Evolutionary conservation across 2,113 vertebrate genomes (phyloP), one percentile per base, ranked within the genome.

Genomic region (Dolichallabes microphthalmus): DNA sequence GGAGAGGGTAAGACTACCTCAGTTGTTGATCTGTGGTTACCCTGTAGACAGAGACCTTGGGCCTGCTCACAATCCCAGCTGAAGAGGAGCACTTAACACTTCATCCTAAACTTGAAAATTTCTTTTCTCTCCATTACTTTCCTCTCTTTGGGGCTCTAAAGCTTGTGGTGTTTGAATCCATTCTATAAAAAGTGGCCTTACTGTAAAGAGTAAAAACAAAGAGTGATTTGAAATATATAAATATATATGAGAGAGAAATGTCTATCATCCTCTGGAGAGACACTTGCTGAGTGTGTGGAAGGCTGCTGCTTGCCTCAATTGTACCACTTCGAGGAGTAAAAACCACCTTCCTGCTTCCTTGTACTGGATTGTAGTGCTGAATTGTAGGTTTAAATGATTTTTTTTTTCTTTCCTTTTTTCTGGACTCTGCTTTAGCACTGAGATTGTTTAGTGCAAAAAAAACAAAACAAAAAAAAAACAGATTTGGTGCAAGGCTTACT

Each of bases 141-240:
- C 77, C 19, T 60, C 8, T n/a, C 30, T 53, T 79, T 63, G 89
- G 89, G 91, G 74, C 88, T 84, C 79, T 68, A 45, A 94, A 93
- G 92, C 93, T 94, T 94, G 92, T 93, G 93, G 94, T 96, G 92
- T 95, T 94, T 93, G 92, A 92, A 94, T 90, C 90, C 91, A 95
- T 95, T 94, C 95, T 96, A 94, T 93, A 94, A 94, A 94, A 98
- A 98, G 98, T 99, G 98, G 96, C 97, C 97, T 99, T 98, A 99
- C 94, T 93, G 94, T 93, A 90, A 89, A 80, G 68, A 22, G 30
- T 60, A 86, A 80, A 76, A 58, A 57, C 35, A 75, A 27, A 86
- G 50, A 85, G 80, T 75, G 25, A 81, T 76, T n/a, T 64, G 58
- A 84, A 82, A 82, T 73, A 66, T 80, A 82, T 71, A 81, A 71